phyloP scores from a whole-genome alignment of 2,888 invertebrate genomes.

The Noctua pronuba region DNA sequence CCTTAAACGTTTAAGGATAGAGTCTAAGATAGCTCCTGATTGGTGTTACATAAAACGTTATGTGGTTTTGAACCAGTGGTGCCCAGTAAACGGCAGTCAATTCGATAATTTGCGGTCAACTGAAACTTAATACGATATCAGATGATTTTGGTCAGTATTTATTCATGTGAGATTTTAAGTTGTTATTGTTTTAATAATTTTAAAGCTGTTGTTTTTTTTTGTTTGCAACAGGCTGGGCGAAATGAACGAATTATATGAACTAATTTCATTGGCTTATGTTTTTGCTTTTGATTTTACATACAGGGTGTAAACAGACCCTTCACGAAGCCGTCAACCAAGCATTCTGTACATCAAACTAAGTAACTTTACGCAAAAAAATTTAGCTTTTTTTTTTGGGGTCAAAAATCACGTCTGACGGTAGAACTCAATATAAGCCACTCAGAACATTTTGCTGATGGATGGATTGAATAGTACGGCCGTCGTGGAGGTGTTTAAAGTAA shows the following conservation, averaged over 20 bases:
- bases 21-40: conserved; percentile 5
- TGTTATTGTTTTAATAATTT: conserved; percentile 23
- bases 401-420: no score
- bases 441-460: no score
- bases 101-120: conserved; percentile 52
- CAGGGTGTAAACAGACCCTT: no score
- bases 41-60: conserved; percentile 28
- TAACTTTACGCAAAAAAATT: no score
- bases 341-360: no score
- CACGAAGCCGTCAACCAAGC: no score
- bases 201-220: background rate
- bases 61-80: conserved; percentile 47
- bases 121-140: conserved; percentile 29
- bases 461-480: no score
- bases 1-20: conserved; percentile 42
- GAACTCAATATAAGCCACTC: no score
- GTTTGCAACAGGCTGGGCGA: background rate
- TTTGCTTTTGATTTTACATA: background rate
- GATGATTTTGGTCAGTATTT: conserved; percentile 35
- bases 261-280: background rate
- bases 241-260: background rate
- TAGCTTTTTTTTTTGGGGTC: no score
- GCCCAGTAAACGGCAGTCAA: conserved; percentile 44
- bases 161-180: conserved; percentile 25
- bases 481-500: no score